Evolutionary conservation across 2,113 vertebrate species (phyloP), one percentile per base, ranked within the genome.

Genomic region (Chloropsis hardwickii): DNA sequence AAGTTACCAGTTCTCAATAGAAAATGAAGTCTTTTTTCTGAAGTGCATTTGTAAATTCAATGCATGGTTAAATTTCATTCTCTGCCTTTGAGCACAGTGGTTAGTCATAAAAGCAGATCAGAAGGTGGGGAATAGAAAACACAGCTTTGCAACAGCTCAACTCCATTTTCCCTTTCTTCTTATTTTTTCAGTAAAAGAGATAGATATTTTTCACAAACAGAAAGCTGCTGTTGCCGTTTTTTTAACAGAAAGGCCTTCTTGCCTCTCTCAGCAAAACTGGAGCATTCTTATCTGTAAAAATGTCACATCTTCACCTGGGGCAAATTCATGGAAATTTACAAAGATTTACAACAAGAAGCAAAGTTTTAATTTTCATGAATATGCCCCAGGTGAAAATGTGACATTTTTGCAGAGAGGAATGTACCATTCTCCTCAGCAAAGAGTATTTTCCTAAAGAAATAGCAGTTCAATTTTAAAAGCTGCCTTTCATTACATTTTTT

Each of bases 311-410:
- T 88, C 71, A 95, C 95, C 94, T 73, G 23, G 47, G 94, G 95
- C 93, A 93, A 92, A 86, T 96, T 88, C 51, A 93, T 48, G 71
- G 76, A 95, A 92, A 96, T 96, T 96, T 93, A 69, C 86, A 84
- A 93, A 94, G 93, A 95, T 97, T 94, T 97, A 96, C 94, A 94
- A 72, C 81, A 92, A 83, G 92, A 83, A 93, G 86, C 50, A 62
- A 94, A 94, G 92, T 96, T 94, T 92, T 95, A 90, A 96, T 96
- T 95, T 95, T 79, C 93, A 90, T 95, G 71, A 95, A 86, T 92
- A 71, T 83, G 94, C 96, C 93, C 37, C 71, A 86, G 92, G 93
- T 96, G 82, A 88, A 94, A 83, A 90, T 92, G 90, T 93, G 94
- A 93, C 88, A 90, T 93, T 95, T 94, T 93, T 83, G 88, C 79